Base-by-base conservation (phyloP, 2,113 vertebrate species). In the Xenopus laevis region DNA sequence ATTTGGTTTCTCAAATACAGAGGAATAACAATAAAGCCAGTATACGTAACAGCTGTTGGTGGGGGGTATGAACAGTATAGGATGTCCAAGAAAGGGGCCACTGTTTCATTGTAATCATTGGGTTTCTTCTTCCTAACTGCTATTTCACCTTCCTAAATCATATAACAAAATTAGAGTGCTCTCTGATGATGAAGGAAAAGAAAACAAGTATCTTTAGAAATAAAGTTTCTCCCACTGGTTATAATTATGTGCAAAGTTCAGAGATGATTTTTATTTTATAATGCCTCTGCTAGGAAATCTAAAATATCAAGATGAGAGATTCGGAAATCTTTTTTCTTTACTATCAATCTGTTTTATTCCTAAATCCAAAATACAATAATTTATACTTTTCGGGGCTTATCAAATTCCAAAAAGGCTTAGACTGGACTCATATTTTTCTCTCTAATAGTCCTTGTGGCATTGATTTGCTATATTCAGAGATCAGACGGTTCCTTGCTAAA, bases 281-380 rank as follows among this genome's bases (percentile, higher is more conserved):
- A 61, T 45, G 17, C 68, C 68, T 45, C 65, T 68, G 61, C 58
- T 44, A 61, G 65, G 46, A 75, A 53, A 21, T 50, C 44, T 60
- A 13, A 74, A 68, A 75, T 75, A 65, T 74, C 72, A 68, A 17
- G 44, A 50, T 13, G 20, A 74, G 10, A 75, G 52, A 75, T 62
- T 57, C 46, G 16, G 46, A n/a, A 30, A 57, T 60, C 64, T 60
- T 75, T 21, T 68, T 62, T 46, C 55, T 53, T 75, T 27, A 65
- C 53, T 75, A 68, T 62, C 65, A 47, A 18, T 61, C 45, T n/a
- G 53, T 61, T 68, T 68, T 74, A 74, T 68, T 23, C 65, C 57
- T 65, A 75, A 13, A 68, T 75, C 73, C 73, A 40, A 65, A 68
- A 62, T 45, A 61, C 73, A 67, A 30, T 64, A 61, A 74, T 74